Conservation (phyloP, 64 coral and sea anemone genomes). For the Actinia equina region DNA sequence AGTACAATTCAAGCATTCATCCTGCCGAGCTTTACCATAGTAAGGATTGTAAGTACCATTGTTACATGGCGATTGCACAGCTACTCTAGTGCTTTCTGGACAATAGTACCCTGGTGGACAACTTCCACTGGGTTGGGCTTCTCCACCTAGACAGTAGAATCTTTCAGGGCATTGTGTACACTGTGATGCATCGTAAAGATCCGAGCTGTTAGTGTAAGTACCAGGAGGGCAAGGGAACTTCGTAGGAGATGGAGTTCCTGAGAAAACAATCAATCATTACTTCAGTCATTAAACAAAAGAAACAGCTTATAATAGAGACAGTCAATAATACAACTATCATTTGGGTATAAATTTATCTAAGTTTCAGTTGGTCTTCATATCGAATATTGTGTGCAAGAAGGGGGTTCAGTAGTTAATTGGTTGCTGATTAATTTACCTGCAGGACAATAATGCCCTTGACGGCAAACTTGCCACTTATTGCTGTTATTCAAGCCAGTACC, state of each 20-base stretch:
- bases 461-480: slow-evolving; percentile 81
- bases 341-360: too few relatives aligned
- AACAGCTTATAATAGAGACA: too few relatives aligned
- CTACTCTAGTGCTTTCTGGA: slow-evolving; percentile 70
- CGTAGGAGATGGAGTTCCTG: slow-evolving; percentile 91
- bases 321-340: too few relatives aligned
- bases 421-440: slow-evolving; percentile 37
- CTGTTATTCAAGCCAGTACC: slow-evolving; percentile 78
- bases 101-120: slow-evolving; percentile 96
- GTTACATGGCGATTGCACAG: slow-evolving; percentile 81
- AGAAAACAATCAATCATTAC: neutral
- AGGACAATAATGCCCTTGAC: slow-evolving; percentile 85
- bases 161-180: slow-evolving; percentile 81
- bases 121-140: slow-evolving; percentile 68
- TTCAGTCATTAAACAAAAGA: too few relatives aligned
- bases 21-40: slow-evolving; percentile 59
- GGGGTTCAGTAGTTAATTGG: too few relatives aligned
- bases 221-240: slow-evolving; percentile 97
- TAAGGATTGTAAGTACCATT: slow-evolving; percentile 94
- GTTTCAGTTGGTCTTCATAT: too few relatives aligned
- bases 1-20: slow-evolving; percentile 79
- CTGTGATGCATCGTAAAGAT: slow-evolving; percentile 83
- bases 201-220: slow-evolving; percentile 81
- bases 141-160: slow-evolving; percentile 94
- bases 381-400: too few relatives aligned